phyloP scores from a whole-genome alignment of 1,140 invertebrate species.

The Meloidogyne exigua region DNA sequence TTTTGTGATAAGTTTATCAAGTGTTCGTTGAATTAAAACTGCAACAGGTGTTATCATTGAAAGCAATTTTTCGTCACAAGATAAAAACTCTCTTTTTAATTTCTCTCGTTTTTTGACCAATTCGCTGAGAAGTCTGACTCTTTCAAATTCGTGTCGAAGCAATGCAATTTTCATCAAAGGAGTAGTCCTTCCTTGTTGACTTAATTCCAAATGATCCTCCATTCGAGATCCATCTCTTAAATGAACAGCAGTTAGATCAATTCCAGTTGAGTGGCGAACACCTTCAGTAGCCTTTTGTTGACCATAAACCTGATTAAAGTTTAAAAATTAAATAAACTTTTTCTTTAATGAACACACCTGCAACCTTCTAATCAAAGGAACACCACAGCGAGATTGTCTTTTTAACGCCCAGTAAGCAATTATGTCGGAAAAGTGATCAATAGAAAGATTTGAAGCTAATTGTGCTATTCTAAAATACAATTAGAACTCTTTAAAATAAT shows the following conservation, averaged over 20 bases:
- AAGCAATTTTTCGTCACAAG: slow-evolving; percentile 5
- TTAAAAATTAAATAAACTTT: neutral
- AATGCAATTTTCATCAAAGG: neutral
- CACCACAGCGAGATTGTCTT: slow-evolving; percentile 88
- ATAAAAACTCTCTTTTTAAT: slow-evolving; percentile 38
- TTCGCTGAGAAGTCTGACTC: slow-evolving; percentile 41
- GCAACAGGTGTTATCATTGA: slow-evolving; percentile 26
- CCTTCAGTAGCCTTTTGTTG: slow-evolving; percentile 21
- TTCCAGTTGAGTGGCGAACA: neutral
- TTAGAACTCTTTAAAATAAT: neutral
- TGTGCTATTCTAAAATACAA: slow-evolving; percentile 32
- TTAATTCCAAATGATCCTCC: neutral
- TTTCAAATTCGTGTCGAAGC: slow-evolving; percentile 39
- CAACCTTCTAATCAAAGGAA: slow-evolving; percentile 79
- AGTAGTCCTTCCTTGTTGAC: neutral
- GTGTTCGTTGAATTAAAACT: slow-evolving; percentile 27
- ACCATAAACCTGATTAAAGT: slow-evolving; percentile 11
- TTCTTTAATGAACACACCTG: slow-evolving; percentile 50
- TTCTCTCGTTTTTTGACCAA: slow-evolving; percentile 50
- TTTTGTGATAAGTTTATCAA: slow-evolving; percentile 44
- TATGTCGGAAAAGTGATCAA: slow-evolving; percentile 40
- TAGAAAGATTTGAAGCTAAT: slow-evolving; percentile 33
- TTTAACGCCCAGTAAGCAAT: slow-evolving; percentile 81
- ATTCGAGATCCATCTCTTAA: neutral
- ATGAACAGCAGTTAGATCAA: neutral